Base-by-base conservation (phyloP, 1,140 invertebrate genomes). In the Orchesella cincta region DNA sequence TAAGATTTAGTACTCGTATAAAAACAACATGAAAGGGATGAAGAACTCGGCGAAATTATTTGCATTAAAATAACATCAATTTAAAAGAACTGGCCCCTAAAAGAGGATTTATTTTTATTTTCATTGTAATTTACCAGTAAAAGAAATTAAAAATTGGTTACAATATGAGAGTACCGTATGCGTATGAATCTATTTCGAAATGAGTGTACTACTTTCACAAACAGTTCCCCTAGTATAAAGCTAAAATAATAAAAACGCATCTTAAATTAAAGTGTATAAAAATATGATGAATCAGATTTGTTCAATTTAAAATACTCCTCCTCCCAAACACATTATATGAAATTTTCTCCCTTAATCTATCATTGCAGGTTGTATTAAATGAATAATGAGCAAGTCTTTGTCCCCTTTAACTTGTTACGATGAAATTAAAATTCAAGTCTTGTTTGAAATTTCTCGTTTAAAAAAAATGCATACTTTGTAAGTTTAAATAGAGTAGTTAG, bases 191-290 rank as follows among this genome's bases (percentile, higher is more conserved):
- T 46, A 46, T 46, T 46, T 46, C 20, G 39, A 20, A 8, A 46
- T 46, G 39, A 46, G 39, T 46, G 20, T n/a, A n/a, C n/a, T n/a
- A n/a, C n/a, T n/a, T 46, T 46, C 39, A 46, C 39, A 57, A 57
- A 57, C 8, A 57, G 52, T 57, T 57, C 52, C 52, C 52, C 23
- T 57, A 14, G 52, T 5, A 57, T 57, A 57, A 57, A 57, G 52
- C 52, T 57, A n/a, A 57, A 57, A 46, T n/a, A 57, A 57, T 57
- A 57, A 57, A n/a, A 57, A 57, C 52, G 5, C 23, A 18, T 18
- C 23, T 57, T 57, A 57, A 57, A 18, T 57, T n/a, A 57, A 57
- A n/a, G 8, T n/a, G 52, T 57, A 57, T 57, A 57, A 57, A 57
- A 57, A 57, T 57, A 57, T 57, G n/a, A n/a, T n/a, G n/a, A n/a